Evolutionary conservation across 2,797 vertebrate species (phyloP).

Genomic region (Mus caroli): DNA sequence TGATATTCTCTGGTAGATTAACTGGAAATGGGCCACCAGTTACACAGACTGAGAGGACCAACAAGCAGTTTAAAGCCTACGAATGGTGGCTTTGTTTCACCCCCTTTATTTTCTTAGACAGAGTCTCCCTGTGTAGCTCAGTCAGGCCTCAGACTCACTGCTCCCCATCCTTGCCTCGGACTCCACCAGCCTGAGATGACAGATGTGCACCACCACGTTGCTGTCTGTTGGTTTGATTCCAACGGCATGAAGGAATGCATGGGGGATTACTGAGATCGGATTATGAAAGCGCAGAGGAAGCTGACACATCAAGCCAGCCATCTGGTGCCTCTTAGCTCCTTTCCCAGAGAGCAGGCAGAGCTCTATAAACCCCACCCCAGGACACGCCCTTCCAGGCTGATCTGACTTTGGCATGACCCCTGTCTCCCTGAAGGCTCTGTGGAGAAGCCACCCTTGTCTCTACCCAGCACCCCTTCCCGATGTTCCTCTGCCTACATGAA

Average conservation of each 20-base stretch:
- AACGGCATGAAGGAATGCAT: not conserved
- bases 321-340: not conserved
- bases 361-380: not conserved
- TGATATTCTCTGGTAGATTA: not conserved
- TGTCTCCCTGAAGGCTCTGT: not conserved
- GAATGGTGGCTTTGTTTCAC: not conserved
- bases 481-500: not conserved
- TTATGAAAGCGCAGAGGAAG: not conserved
- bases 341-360: not conserved
- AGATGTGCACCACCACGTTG: not conserved
- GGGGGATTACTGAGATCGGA: not conserved
- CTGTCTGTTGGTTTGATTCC: not conserved
- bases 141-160: not conserved
- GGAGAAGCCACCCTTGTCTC: not conserved
- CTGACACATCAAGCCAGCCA: not conserved
- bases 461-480: accelerated
- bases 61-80: not conserved
- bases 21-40: not conserved
- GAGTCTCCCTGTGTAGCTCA: not conserved
- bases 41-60: not conserved
- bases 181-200: not conserved
- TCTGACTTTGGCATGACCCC: not conserved
- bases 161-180: not conserved
- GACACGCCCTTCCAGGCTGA: not conserved
- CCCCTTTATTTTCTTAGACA: not conserved